These are phyloP conservation scores for Drosophila nikananu DNA, from an alignment of 1,140 invertebrate species.

Conservation along the genomic window DNA sequence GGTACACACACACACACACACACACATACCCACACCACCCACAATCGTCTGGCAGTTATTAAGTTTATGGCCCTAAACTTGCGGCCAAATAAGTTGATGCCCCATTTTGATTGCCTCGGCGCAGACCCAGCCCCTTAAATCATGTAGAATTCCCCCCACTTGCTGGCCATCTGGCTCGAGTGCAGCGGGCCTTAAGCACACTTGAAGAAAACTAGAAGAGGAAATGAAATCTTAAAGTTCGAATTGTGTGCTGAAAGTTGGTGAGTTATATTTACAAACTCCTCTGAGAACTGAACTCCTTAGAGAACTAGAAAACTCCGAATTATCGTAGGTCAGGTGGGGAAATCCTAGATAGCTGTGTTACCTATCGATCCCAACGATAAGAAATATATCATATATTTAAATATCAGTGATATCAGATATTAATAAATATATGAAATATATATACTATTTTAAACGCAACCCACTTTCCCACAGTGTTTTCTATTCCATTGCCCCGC, in stretches of 20 bases:
- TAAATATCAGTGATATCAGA: too few species aligned
- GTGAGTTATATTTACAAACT: too few species aligned
- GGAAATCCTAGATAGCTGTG: too few species aligned
- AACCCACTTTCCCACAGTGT: background rate
- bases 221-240: background rate
- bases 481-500: background rate
- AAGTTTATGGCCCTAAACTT: constrained; percentile 71
- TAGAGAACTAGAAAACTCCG: too few species aligned
- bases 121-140: constrained; percentile 1
- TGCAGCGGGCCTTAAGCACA: constrained; percentile 6
- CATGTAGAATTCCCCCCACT: constrained; percentile 17
- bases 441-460: background rate
- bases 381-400: too few species aligned
- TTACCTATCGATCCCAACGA: too few species aligned
- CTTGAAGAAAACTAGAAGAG: background rate
- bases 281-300: too few species aligned
- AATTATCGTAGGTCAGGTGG: too few species aligned
- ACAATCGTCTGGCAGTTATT: constrained; percentile 59
- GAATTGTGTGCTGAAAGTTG: background rate
- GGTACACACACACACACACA: background rate
- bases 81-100: constrained; percentile 65
- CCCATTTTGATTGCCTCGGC: constrained; percentile 68
- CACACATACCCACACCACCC: background rate
- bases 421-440: background rate
- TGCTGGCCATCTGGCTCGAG: constrained; percentile 14